Evolutionary conservation across 64 coral and sea anemone species (phyloP).

Genomic region (Anthopleura sola): DNA sequence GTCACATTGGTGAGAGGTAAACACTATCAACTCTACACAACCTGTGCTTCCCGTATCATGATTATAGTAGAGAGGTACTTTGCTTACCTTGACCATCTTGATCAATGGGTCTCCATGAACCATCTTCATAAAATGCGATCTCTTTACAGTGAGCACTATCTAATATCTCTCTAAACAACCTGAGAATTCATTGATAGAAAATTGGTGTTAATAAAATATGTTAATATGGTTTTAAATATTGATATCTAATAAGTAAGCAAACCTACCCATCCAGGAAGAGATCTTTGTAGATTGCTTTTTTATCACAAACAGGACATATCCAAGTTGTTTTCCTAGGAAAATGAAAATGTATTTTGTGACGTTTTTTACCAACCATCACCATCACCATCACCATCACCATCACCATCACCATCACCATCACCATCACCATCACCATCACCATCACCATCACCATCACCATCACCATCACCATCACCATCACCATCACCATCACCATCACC

Average conservation of each 20-base stretch:
- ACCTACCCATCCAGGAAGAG: conserved; percentile 92
- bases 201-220: neutral
- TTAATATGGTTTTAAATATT: neutral
- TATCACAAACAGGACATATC: conserved; percentile 95
- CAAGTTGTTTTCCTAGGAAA: conserved; percentile 83
- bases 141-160: conserved; percentile 69
- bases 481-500: too few relatives aligned
- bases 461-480: neutral
- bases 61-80: too few relatives aligned
- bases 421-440: neutral
- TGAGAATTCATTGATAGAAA: neutral
- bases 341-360: neutral
- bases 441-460: neutral
- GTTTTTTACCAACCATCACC: too few relatives aligned
- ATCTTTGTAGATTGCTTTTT: conserved; percentile 82
- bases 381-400: neutral
- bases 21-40: too few relatives aligned
- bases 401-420: neutral
- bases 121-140: conserved; percentile 91
- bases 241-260: neutral
- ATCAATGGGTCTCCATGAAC: conserved; percentile 80
- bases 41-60: too few relatives aligned
- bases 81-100: conserved; percentile 23
- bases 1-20: too few relatives aligned
- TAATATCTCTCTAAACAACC: conserved; percentile 82